phyloP scores from a whole-genome alignment of 1,140 invertebrate genomes.

The Leptinotarsa defecta region DNA sequence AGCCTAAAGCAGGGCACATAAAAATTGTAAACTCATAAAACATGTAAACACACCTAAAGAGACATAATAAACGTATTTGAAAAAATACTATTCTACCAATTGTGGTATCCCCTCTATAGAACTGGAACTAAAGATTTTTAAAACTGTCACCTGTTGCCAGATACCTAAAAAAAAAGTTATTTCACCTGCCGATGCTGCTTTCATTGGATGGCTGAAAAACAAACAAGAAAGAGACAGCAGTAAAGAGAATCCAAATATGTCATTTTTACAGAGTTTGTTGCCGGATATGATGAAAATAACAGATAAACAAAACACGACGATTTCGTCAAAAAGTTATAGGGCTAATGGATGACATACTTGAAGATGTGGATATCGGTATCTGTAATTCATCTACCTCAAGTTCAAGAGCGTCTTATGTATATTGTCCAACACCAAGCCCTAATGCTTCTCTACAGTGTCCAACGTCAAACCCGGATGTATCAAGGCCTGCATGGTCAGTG shows the following conservation, averaged over 20 bases:
- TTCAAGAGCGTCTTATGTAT: too few relatives aligned
- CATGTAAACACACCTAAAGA: too few relatives aligned
- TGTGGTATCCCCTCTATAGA: background rate
- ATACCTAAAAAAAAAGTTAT: constrained; percentile 1
- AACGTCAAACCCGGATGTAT: too few relatives aligned
- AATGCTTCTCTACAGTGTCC: too few relatives aligned
- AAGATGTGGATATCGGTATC: constrained; percentile 2
- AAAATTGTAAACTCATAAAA: too few relatives aligned
- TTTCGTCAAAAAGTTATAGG: constrained; percentile 27
- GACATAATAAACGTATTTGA: too few relatives aligned
- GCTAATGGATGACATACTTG: constrained; percentile 26
- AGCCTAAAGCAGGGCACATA: too few relatives aligned
- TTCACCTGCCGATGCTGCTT: constrained; percentile 13
- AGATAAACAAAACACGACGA: constrained; percentile 21
- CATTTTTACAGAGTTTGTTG: constrained; percentile 22
- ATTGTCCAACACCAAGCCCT: too few relatives aligned
- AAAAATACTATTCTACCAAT: constrained; percentile 5
- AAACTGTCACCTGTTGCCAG: constrained; percentile 9
- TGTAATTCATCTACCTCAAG: background rate
- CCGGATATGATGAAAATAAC: constrained; percentile 27
- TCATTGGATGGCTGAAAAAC: constrained; percentile 12
- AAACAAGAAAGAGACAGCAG: background rate
- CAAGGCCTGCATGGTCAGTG: too few relatives aligned
- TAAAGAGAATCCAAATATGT: constrained; percentile 24
- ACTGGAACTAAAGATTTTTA: constrained; percentile 2